Percentiles rank a stretch among this genome's conserved stretches.
Evolutionary conservation across 2,113 vertebrate species (phyloP).

Genomic region (Pluvianellus socialis): DNA sequence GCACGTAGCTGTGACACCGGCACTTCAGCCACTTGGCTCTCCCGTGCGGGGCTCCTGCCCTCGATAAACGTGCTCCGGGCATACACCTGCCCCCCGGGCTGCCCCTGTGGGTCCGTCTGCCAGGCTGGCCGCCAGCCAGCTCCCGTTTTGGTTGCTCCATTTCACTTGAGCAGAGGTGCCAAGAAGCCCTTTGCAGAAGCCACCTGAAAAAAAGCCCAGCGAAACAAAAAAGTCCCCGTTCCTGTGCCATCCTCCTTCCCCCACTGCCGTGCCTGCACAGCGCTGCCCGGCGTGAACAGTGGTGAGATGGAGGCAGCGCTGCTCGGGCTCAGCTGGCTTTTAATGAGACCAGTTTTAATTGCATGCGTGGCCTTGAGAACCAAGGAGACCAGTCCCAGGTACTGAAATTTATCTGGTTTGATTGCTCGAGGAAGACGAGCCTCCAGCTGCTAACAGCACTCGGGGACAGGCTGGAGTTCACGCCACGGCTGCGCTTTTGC

Average conservation of each 20-base stretch:
- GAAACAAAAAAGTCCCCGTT: neutral
- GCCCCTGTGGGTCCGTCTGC: neutral
- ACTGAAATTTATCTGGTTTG: neutral
- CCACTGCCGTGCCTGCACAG: fast-evolving
- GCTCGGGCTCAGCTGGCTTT: neutral
- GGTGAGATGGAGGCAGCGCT: fast-evolving
- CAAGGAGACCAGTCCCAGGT: neutral
- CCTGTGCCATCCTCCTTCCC: neutral
- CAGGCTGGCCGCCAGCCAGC: neutral
- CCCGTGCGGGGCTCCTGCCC: neutral
- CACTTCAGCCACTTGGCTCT: neutral
- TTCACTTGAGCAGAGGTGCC: neutral
- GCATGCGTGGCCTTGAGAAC: neutral
- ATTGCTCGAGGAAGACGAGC: neutral
- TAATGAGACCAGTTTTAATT: neutral
- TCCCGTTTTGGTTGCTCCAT: neutral
- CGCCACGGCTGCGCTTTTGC: neutral
- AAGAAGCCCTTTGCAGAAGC: neutral
- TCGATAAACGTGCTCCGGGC: neutral
- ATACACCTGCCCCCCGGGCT: neutral
- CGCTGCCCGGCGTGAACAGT: fast-evolving
- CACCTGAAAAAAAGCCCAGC: neutral
- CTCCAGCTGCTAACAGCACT: neutral
- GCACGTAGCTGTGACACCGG: fast-evolving
- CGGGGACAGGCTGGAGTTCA: neutral